Conservation (phyloP, 2,113 vertebrate genomes). For the Argyrosomus japonicus region DNA sequence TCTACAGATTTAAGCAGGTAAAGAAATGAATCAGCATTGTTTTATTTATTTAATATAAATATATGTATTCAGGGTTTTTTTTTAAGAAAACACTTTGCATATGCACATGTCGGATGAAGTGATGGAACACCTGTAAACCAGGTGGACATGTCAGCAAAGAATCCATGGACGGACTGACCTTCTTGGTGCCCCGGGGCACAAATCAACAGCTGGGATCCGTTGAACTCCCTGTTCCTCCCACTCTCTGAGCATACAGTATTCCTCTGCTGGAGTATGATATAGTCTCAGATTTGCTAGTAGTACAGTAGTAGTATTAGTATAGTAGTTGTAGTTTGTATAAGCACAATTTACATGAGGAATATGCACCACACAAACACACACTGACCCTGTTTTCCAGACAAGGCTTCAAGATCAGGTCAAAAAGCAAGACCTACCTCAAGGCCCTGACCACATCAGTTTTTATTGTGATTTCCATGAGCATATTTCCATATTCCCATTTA, state of each 20-base stretch:
- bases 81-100: background rate
- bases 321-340: no score
- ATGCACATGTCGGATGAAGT: background rate
- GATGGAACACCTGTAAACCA: background rate
- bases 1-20: background rate
- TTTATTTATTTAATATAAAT: background rate
- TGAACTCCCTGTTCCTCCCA: background rate
- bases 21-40: background rate
- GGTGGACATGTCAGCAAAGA: background rate
- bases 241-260: background rate
- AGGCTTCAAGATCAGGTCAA: background rate
- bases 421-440: background rate
- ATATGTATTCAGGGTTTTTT: background rate
- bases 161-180: no score
- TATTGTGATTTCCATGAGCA: background rate
- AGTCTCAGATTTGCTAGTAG: background rate
- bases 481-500: background rate
- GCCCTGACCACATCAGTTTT: background rate
- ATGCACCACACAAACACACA: background rate
- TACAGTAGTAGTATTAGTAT: background rate
- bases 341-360: background rate
- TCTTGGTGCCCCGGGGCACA: background rate
- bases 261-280: background rate
- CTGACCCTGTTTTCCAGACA: background rate
- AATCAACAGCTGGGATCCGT: background rate